A percentile compares a stretch with the other conserved stretches of the same genome.
phyloP scores from a whole-genome alignment of 2,113 vertebrate species.

The Ifrita kowaldi region DNA sequence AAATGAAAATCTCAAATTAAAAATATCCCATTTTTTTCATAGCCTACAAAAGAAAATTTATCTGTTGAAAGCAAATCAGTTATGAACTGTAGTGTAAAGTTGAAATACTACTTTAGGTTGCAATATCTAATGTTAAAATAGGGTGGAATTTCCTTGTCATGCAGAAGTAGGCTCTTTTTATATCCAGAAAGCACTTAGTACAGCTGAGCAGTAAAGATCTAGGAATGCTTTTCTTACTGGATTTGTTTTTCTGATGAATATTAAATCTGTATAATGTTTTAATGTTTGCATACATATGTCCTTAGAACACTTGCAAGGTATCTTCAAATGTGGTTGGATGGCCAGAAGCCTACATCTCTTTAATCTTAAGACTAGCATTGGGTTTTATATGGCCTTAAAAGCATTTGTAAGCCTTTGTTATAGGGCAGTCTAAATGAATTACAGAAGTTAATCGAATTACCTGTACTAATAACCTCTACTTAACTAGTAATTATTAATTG shows the following conservation, averaged over 20 bases:
- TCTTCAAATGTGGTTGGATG: background rate
- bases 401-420: background rate
- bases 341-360: background rate
- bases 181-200: background rate
- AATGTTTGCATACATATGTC: background rate
- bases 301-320: background rate
- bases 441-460: background rate
- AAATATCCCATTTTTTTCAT: background rate
- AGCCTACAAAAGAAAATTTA: background rate
- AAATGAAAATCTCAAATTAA: background rate
- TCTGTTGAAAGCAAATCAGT: background rate
- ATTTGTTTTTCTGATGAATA: background rate
- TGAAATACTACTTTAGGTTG: background rate
- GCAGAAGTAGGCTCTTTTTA: background rate
- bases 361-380: background rate
- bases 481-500: background rate
- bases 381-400: background rate
- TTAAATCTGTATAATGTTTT: background rate
- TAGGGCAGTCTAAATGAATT: background rate
- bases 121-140: background rate
- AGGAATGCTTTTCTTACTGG: background rate
- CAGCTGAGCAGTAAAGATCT: background rate
- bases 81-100: background rate
- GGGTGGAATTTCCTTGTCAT: background rate
- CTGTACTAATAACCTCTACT: background rate